Percentiles rank a stretch among this genome's conserved stretches.
Conservation (phyloP, 2,113 vertebrate genomes). For the Rhinolophus ferrumequinum region DNA sequence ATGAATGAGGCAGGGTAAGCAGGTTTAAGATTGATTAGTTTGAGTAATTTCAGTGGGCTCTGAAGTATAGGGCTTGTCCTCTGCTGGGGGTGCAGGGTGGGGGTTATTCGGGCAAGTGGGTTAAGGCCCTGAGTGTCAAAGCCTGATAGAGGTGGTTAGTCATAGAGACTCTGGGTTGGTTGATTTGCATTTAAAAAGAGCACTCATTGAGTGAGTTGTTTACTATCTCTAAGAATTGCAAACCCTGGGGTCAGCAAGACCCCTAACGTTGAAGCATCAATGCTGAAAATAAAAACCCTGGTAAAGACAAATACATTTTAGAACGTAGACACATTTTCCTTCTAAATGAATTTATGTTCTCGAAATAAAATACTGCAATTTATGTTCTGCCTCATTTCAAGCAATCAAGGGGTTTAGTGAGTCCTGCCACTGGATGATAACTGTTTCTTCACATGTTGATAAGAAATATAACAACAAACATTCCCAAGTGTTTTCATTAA, state of each 20-base stretch:
- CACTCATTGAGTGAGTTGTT: not conserved
- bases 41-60: not conserved
- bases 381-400: conserved; percentile 34
- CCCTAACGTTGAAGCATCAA: not conserved
- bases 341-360: not conserved
- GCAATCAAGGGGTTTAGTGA: not conserved
- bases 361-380: conserved; percentile 22
- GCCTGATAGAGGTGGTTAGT: not conserved
- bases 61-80: not conserved
- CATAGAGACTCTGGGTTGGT: not conserved
- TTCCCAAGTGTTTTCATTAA: conserved; percentile 50
- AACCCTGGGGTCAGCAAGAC: not conserved
- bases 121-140: not conserved
- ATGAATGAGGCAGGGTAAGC: not conserved
- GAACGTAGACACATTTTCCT: not conserved
- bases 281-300: not conserved
- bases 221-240: not conserved
- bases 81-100: too few relatives aligned
- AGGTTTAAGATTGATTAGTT: not conserved
- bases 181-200: not conserved
- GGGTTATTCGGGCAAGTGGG: not conserved
- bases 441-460: not conserved
- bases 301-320: not conserved
- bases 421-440: not conserved
- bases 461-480: not conserved